These are phyloP conservation scores for Apis florea DNA, from an alignment of 1,140 invertebrate species.

Conservation along the genomic window DNA sequence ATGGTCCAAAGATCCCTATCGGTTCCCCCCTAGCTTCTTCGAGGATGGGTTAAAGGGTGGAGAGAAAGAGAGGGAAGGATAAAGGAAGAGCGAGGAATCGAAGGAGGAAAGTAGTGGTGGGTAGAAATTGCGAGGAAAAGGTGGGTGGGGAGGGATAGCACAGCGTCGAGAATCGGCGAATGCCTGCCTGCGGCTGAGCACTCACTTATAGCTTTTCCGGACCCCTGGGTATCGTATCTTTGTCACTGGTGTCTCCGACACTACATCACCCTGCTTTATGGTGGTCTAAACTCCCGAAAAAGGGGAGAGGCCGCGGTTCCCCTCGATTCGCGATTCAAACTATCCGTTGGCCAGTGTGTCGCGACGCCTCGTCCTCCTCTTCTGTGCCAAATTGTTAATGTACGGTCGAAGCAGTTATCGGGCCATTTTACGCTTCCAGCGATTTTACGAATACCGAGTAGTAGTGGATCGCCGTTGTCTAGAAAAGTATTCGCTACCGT, in stretches of 20 bases:
- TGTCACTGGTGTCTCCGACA: constrained; percentile 59
- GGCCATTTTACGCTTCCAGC: background rate
- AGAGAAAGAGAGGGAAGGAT: background rate
- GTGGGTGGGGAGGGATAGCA: background rate
- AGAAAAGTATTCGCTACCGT: too few species aligned
- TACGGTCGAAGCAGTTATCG: background rate
- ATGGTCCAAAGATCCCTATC: constrained; percentile 54
- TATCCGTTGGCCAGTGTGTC: constrained; percentile 24
- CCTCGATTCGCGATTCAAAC: constrained; percentile 43
- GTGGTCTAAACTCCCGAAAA: constrained; percentile 52
- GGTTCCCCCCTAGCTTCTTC: constrained; percentile 35
- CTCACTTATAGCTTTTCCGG: constrained; percentile 53
- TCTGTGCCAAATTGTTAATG: constrained; percentile 34
- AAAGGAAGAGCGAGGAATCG: background rate
- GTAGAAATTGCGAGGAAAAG: constrained; percentile 48
- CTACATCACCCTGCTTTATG: constrained; percentile 59
- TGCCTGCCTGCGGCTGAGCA: constrained; percentile 60
- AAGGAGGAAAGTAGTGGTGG: constrained; percentile 26
- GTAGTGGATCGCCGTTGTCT: background rate
- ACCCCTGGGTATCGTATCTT: constrained; percentile 55
- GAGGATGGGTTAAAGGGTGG: constrained; percentile 36
- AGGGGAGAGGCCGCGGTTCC: constrained; percentile 1
- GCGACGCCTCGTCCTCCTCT: background rate
- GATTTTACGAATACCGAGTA: background rate
- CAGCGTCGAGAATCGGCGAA: constrained; percentile 15